Evolutionary conservation across 2,113 vertebrate genomes (phyloP).

Genomic region (Miniopterus natalensis): DNA sequence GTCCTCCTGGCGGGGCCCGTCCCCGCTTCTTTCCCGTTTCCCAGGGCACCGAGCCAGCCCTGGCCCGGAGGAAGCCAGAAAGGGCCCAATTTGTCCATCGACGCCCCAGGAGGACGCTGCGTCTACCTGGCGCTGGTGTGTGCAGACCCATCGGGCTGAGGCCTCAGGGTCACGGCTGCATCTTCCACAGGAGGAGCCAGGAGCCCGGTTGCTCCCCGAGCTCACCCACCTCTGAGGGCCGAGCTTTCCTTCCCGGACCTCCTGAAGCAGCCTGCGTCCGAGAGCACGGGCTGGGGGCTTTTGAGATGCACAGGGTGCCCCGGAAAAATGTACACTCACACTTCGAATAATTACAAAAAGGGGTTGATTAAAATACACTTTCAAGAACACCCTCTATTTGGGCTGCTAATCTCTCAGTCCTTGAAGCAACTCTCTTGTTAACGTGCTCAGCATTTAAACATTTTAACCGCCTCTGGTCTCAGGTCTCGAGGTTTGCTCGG

Average conservation of each 20-base stretch:
- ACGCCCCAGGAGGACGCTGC: fast-evolving
- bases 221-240: background rate
- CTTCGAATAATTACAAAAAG: no score
- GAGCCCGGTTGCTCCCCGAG: background rate
- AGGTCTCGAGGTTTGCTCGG: conserved; percentile 56
- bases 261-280: background rate
- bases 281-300: background rate
- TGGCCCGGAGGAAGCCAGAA: background rate
- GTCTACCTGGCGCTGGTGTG: fast-evolving
- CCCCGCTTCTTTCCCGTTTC: background rate
- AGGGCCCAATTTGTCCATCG: fast-evolving
- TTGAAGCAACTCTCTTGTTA: background rate
- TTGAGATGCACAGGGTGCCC: background rate
- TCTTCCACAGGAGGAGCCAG: background rate
- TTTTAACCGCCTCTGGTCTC: background rate
- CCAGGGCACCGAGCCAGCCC: no score
- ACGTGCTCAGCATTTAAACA: conserved; percentile 44
- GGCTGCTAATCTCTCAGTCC: background rate
- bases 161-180: fast-evolving
- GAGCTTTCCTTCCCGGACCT: background rate
- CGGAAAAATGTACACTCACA: no score
- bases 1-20: background rate
- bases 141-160: fast-evolving
- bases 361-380: no score
- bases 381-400: background rate